Evolutionary conservation across 2,888 invertebrate genomes (phyloP), one percentile per base, ranked within the genome.

Genomic region (Gandaritis pyraliata): DNA sequence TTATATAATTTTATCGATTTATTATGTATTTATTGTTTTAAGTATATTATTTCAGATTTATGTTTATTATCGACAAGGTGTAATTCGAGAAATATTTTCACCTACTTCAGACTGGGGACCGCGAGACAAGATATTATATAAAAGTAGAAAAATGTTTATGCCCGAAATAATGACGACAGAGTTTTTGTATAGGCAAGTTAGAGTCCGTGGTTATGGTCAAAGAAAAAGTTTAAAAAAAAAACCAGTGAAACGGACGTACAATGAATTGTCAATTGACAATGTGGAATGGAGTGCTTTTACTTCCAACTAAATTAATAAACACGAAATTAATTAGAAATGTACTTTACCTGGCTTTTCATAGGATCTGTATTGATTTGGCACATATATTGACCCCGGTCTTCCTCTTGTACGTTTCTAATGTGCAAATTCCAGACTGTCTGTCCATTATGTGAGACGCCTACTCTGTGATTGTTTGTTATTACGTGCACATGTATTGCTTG

Each of bases 361-460:
- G 98, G 98, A 88, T 97, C 97, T 16, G 98, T 98, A 92, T 98
- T 98, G 78, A 98, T 95, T 91, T 98, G 98, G 87, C 98, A 98
- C 97, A 97, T 97, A 90, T 98, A 98, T 73, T 95, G 94, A 33
- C 98, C 98, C 51, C 95, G 94, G 86, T 98, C 98, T 80, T 97
- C 97, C 81, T 96, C 96, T 77, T 96, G 96, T 1, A 96, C 96
- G 74, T 95, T 95, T 78, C 95, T 96, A 81, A 98, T 97, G 86
- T 97, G 97, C 66, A 98, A 93, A 89, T 97, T 97, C 98, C 98
- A 98, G 76, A 96, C 96, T 68, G 95, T 94, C 85, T 96, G 96
- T 78, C 97, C 97, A 79, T 95, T 95, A 85, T 97, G 97, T 36
- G 96, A 96, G 61, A 97, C 97, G 47, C 95, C 95, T 49, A 98